Conservation (phyloP, 2,888 invertebrate genomes). For the Mimachlamys varia region DNA sequence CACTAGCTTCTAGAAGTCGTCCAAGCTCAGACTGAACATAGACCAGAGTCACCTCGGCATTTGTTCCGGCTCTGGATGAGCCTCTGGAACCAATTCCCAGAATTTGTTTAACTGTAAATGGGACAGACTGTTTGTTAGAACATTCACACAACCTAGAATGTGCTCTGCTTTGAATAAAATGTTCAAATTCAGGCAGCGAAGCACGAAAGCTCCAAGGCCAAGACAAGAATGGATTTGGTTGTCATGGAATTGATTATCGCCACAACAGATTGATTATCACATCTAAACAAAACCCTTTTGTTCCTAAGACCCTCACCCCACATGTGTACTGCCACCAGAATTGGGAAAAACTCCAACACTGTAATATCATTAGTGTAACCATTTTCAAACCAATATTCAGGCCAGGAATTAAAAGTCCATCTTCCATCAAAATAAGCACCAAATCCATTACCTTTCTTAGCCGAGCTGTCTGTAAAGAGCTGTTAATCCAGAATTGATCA, state of each 20-base stretch:
- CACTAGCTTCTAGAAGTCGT: constrained; percentile 30
- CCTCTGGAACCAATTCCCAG: constrained; percentile 44
- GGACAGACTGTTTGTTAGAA: constrained; percentile 42
- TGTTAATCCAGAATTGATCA: constrained; percentile 43
- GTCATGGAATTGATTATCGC: constrained; percentile 46
- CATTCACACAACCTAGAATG: constrained; percentile 42
- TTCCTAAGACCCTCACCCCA: constrained; percentile 44
- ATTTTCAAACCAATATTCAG: not conserved
- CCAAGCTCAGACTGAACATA: constrained; percentile 44
- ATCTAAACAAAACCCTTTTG: constrained; percentile 45
- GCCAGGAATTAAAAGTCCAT: not conserved
- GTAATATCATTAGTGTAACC: not conserved
- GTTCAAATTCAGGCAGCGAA: constrained; percentile 48
- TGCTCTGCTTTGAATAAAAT: constrained; percentile 47
- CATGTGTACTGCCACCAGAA: constrained; percentile 45
- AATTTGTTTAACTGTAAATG: constrained; percentile 51
- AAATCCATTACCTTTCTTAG: constrained; percentile 20
- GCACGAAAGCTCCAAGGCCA: constrained; percentile 47
- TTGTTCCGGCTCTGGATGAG: constrained; percentile 37
- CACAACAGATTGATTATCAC: constrained; percentile 49
- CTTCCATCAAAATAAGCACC: constrained; percentile 17
- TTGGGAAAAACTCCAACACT: not conserved
- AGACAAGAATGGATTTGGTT: constrained; percentile 40
- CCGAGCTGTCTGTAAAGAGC: constrained; percentile 40
- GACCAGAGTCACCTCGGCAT: constrained; percentile 50